These are phyloP conservation scores for Cygnus buccinator DNA, from an alignment of 2,113 vertebrate genomes.

Conservation along the genomic window DNA sequence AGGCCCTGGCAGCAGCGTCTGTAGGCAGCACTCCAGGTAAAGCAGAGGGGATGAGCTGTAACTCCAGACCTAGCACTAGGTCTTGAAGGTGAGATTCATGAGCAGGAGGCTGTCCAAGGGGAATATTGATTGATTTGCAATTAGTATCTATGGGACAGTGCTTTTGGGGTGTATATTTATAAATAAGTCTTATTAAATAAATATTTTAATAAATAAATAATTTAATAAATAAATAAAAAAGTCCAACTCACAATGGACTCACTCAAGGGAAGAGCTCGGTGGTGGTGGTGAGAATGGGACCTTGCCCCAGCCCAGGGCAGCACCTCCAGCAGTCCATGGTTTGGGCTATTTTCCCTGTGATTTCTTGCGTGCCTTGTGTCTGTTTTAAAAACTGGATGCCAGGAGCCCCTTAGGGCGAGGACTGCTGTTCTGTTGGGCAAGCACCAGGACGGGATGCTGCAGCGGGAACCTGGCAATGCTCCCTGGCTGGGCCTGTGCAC, in stretches of 20 bases:
- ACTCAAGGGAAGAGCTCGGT: not conserved
- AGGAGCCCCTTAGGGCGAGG: not conserved
- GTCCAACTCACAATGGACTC: not conserved
- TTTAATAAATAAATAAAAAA: not conserved
- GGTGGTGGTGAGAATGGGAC: not conserved
- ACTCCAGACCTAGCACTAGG: not conserved
- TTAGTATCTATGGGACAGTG: not conserved
- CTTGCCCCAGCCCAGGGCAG: not conserved
- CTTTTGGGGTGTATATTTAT: not conserved
- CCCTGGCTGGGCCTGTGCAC: not conserved
- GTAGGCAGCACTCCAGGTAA: not conserved
- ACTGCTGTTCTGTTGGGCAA: fast-evolving
- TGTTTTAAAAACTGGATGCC: not conserved
- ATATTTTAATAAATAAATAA: not conserved
- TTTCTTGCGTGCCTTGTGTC: not conserved
- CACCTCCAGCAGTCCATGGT: not conserved
- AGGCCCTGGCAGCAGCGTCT: not conserved
- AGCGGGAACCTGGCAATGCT: not conserved
- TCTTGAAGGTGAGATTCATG: not conserved
- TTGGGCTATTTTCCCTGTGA: not conserved
- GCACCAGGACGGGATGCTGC: not conserved
- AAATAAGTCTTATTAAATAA: not conserved
- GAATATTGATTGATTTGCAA: not conserved
- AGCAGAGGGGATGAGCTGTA: not conserved
- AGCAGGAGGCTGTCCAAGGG: not conserved